Percentiles rank a stretch among this genome's conserved stretches.
phyloP scores from a whole-genome alignment of 2,113 vertebrate genomes.

The Passer montanus region DNA sequence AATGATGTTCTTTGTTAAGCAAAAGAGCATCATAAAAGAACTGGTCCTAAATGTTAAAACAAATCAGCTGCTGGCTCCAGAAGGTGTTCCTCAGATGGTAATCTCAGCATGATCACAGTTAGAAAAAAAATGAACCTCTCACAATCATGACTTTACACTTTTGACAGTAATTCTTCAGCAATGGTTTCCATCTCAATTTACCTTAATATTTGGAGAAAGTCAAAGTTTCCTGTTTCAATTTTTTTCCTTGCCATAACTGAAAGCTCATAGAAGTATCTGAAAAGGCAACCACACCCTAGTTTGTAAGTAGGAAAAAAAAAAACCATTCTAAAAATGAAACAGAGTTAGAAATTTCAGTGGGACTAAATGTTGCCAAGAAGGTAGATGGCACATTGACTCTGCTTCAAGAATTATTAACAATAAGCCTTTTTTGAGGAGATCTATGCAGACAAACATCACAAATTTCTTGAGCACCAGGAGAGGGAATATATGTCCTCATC shows the following conservation, averaged over 20 bases:
- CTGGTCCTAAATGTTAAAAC: neutral
- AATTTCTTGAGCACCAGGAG: neutral
- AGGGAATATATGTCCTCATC: neutral
- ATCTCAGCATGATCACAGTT: neutral
- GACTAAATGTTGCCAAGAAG: neutral
- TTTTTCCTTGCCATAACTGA: neutral
- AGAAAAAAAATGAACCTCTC: neutral
- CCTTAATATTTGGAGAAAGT: neutral
- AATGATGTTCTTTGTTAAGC: neutral
- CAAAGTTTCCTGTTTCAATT: neutral
- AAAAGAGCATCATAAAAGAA: neutral
- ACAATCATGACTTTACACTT: neutral
- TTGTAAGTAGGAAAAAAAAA: neutral
- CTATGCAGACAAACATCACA: neutral
- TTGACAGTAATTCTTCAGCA: slow-evolving; percentile 16
- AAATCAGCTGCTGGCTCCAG: neutral
- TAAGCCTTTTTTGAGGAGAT: neutral
- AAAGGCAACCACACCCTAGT: neutral
- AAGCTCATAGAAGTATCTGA: slow-evolving; percentile 31
- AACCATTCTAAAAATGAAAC: neutral
- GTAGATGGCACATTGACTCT: neutral
- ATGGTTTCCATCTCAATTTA: neutral
- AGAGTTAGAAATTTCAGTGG: neutral
- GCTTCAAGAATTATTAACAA: neutral
- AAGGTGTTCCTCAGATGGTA: neutral